Evolutionary conservation across 2,113 vertebrate species (phyloP), one percentile per base, ranked within the genome.

Genomic region (Chunga burmeisteri): DNA sequence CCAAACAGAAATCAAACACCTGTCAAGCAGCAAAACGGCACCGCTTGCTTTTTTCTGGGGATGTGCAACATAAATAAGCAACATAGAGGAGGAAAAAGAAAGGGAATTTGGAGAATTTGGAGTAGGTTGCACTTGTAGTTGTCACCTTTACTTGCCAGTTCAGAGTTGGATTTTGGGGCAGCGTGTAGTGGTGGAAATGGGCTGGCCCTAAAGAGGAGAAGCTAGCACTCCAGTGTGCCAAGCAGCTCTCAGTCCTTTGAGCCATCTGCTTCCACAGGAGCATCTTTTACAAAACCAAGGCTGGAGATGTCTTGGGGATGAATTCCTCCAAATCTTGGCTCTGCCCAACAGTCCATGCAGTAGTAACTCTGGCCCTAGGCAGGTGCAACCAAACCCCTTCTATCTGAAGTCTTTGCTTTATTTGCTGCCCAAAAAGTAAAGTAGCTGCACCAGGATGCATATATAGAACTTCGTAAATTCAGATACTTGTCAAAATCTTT

Each of bases 1-100:
- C 34, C 4, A 74, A 85, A 84, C 1, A 50, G n/a, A 82, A 67
- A 75, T 27, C 14, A 80, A 79, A 74, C 14, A 79, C 22, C 11
- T 18, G 1, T 19, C 40, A 71, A 34, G 50, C 11, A 87, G 30
- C 5, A 74, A 83, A 93, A 77, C 44, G 18, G 22, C 34, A 42
- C 4, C 0, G 0, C 7, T 21, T 20, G 5, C 2, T 29, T 32
- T 53, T 26, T 32, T 6, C 19, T 25, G 29, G 26, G 32, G 16
- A 40, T 40, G 10, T 70, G 50, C 80, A 81, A 70, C 6, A 46
- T 16, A 89, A 73, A 50, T 19, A 50, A 92, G 36, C 13, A 77
- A 20, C 18, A 29, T 5, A 71, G 10, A 46, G 7, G 19, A 46
- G 2, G 6, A 46, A 92, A 63, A 59, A 63, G 13, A 67, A 63